Percentiles rank a stretch among this genome's conserved stretches.
Evolutionary conservation across 2,113 vertebrate genomes (phyloP).

Genomic region (Entomyzon cyanotis): DNA sequence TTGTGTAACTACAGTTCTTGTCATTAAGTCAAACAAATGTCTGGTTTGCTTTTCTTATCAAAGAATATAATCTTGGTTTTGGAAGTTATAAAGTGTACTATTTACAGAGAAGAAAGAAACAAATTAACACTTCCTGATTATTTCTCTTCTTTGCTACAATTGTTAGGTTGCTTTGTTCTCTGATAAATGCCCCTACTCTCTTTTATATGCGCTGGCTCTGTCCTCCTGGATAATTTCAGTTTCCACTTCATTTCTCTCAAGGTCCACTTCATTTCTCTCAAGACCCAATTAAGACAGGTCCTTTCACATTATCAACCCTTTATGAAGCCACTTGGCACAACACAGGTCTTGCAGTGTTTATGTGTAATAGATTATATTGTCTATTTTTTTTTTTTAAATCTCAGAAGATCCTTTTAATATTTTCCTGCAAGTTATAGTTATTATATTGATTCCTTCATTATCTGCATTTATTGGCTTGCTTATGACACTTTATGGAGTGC

Average conservation of each 20-base stretch:
- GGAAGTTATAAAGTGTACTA: neutral
- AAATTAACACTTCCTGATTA: neutral
- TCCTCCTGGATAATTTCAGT: neutral
- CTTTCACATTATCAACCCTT: neutral
- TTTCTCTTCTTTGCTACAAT: neutral
- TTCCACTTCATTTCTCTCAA: neutral
- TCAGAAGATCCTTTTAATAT: neutral
- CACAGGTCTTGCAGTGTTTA: neutral
- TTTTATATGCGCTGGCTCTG: neutral
- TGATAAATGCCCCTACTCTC: neutral
- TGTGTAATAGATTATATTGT: neutral
- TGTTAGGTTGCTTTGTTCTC: neutral
- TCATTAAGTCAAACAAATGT: neutral
- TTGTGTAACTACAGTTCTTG: neutral
- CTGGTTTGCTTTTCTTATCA: neutral
- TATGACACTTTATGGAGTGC: neutral
- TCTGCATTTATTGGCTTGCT: neutral
- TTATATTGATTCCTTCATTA: neutral
- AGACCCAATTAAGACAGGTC: neutral
- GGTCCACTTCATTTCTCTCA: neutral
- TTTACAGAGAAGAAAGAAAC: neutral
- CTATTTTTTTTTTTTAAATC: neutral
- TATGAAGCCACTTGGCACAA: neutral
- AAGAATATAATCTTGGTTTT: neutral
- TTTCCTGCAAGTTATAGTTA: neutral